Base-by-base conservation (phyloP, 2,888 invertebrate genomes). In the Pterobdella sp. region DNA sequence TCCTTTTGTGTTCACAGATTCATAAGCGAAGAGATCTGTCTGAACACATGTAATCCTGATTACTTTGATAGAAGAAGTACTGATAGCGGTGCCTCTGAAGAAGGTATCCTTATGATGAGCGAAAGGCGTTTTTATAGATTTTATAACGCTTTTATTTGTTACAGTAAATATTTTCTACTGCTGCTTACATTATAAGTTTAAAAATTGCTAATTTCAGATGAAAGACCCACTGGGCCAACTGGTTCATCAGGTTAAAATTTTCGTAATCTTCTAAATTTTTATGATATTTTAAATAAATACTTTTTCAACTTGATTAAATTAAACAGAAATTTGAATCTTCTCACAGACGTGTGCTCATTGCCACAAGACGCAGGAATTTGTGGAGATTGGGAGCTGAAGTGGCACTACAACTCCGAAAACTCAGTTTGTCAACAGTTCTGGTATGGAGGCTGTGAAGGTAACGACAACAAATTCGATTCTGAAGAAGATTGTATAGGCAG, bases 401-500 rank as follows among this genome's bases (percentile, higher is more conserved):
- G 75, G 75, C 73, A 70, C 71, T 75, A 35, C 69, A 70, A 73
- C 70, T 26, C 52, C 29, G 34, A 22, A 2, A 32, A 68, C 31
- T 35, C 14, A 2, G 35, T 32, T 7, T 75, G 75, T 67, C 31
- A 42, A 29, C 68, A 68, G 52, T 75, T 75, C 67, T 56, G 64
- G 64, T 75, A 75, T 37, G 75, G 75, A 4, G 73, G 74, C 34
- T 75, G 75, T 65, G 63, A 60, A 18, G 75, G 75, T 14, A 75
- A 75, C 66, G 68, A 29, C 32, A 75, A 75, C 34, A 34, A 72
- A 18, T 75, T 75, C 68, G 32, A 36, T 22, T 36, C 52, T 10
- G 67, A 75, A 34, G 63, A 42, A 10, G 72, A 72, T 34, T 75
- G 75, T 52, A 29, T 32, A 36, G 52, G 31, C 29, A n/a, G 56